phyloP scores from a whole-genome alignment of 2,113 vertebrate genomes.

The Ochotona princeps region DNA sequence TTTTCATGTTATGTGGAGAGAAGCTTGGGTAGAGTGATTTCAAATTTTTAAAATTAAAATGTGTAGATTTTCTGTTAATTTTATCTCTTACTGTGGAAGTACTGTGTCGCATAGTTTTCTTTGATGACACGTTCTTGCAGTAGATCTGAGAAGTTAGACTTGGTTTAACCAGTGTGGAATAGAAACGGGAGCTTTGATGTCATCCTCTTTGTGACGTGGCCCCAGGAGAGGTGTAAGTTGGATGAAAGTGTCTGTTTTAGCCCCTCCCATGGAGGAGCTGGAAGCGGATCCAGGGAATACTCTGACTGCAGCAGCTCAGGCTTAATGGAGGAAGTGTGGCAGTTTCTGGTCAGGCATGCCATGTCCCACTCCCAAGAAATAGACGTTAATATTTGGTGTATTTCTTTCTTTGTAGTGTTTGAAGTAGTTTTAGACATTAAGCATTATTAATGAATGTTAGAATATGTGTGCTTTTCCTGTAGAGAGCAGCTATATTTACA shows the following conservation, averaged over 20 bases:
- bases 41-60: neutral
- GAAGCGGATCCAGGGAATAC: neutral
- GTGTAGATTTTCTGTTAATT: neutral
- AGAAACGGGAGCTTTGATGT: neutral
- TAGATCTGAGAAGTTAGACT: neutral
- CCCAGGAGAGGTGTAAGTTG: neutral
- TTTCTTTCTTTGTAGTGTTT: neutral
- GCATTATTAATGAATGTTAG: conserved; percentile 11
- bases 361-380: neutral
- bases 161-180: neutral
- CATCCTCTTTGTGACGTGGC: neutral
- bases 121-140: neutral
- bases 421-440: neutral
- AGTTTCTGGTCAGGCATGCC: neutral
- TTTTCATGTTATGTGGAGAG: neutral
- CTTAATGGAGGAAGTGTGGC: neutral
- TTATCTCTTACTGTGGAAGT: neutral
- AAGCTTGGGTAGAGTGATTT: neutral
- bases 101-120: neutral
- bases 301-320: neutral
- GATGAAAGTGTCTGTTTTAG: neutral
- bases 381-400: neutral
- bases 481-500: neutral
- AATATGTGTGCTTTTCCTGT: neutral
- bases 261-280: neutral